Evolutionary conservation across 64 coral and sea anemone genomes (phyloP).

Genomic region (Pocillopora verrucosa): DNA sequence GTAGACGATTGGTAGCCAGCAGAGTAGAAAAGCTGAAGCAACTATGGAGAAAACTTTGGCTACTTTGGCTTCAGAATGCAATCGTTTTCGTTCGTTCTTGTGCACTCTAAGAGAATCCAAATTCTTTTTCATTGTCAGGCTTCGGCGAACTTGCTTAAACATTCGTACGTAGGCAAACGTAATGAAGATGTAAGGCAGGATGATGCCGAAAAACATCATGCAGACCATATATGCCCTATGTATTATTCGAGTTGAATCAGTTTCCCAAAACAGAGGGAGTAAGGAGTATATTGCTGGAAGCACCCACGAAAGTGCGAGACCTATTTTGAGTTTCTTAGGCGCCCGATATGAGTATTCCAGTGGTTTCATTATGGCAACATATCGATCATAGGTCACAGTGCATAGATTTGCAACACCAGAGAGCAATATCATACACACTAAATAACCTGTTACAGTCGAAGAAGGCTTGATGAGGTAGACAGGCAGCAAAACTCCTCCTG

Average conservation of each 20-base stretch:
- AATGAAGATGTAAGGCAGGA: conserved; percentile 54
- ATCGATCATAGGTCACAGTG: conserved; percentile 54
- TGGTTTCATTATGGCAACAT: conserved; percentile 31
- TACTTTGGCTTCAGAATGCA: conserved; percentile 31
- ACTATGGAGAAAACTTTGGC: conserved; percentile 52
- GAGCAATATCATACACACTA: conserved; percentile 19
- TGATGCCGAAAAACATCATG: conserved; percentile 47
- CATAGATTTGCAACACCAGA: conserved; percentile 51
- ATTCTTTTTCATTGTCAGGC: conserved; percentile 9
- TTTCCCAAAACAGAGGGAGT: conserved; percentile 52
- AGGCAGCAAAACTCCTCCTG: conserved; percentile 38
- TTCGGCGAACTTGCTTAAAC: conserved; percentile 34
- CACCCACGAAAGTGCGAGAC: conserved; percentile 43
- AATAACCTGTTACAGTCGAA: conserved; percentile 5
- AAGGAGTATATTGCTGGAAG: conserved; percentile 32
- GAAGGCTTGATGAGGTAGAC: not conserved
- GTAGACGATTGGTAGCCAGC: conserved; percentile 64
- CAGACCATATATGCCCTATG: conserved; percentile 65
- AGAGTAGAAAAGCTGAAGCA: conserved; percentile 42
- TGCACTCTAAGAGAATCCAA: conserved; percentile 1
- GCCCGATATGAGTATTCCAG: conserved; percentile 36
- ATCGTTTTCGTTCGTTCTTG: conserved; percentile 13
- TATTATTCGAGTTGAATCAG: conserved; percentile 17
- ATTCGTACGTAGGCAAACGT: conserved; percentile 51
- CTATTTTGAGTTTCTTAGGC: conserved; percentile 15